phyloP scores from a whole-genome alignment of 2,888 invertebrate species.

The Smittia aterrima region DNA sequence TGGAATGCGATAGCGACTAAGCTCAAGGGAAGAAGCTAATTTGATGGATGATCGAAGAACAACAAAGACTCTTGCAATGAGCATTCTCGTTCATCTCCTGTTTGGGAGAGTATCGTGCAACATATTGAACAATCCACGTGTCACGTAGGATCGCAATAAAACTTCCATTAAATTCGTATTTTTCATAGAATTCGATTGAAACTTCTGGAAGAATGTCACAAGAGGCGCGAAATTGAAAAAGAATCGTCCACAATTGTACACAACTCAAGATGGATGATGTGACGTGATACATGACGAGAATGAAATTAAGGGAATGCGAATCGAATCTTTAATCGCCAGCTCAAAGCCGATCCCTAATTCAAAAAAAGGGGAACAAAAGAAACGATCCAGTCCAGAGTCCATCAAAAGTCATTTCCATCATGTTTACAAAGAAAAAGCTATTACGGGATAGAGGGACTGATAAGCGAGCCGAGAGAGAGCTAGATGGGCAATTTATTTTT shows the following conservation, averaged over 20 bases:
- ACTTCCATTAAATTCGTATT: conserved; percentile 41
- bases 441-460: conserved; percentile 8
- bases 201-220: conserved; percentile 1
- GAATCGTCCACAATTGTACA: conserved; percentile 6
- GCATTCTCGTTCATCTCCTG: conserved; percentile 25
- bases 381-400: neutral
- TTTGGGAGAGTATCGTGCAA: conserved; percentile 1
- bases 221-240: conserved; percentile 22
- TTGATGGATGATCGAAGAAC: conserved; percentile 41
- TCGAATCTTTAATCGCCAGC: conserved; percentile 8
- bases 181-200: conserved; percentile 16
- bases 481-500: conserved; percentile 21
- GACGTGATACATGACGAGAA: neutral
- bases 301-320: conserved; percentile 6
- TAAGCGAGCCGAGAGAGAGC: neutral
- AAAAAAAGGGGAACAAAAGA: neutral
- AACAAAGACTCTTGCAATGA: conserved; percentile 19
- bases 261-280: conserved; percentile 1
- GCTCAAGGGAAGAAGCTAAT: conserved; percentile 25
- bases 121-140: conserved; percentile 31
- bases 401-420: conserved; percentile 16
- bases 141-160: conserved; percentile 41
- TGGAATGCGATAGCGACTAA: neutral
- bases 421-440: conserved; percentile 10
- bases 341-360: conserved; percentile 7